A percentile compares a stretch with the other conserved stretches of the same genome.
phyloP scores from a whole-genome alignment of 2,888 invertebrate genomes.

The Eremobia ochroleuca region DNA sequence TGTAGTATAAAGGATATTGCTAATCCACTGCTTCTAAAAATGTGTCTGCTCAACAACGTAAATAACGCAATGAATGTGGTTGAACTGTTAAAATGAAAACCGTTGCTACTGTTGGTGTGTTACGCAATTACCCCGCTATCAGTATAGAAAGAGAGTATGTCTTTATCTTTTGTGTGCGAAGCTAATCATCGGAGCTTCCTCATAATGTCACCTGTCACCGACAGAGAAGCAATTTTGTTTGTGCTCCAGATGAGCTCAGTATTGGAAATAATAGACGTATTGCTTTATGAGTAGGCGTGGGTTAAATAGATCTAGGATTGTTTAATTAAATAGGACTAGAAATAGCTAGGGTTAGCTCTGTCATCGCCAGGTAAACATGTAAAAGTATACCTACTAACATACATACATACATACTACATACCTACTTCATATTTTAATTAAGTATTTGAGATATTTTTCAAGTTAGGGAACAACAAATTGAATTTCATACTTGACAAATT shows the following conservation, averaged over 20 bases:
- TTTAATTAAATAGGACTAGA: not conserved
- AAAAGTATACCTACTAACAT: not conserved
- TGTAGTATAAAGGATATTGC: too few species aligned
- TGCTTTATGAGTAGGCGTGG: conserved; percentile 23
- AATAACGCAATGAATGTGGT: too few species aligned
- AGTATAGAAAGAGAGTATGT: not conserved
- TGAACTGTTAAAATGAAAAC: too few species aligned
- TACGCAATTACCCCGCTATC: not conserved
- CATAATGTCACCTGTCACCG: conserved; percentile 54
- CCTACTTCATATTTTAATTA: too few species aligned
- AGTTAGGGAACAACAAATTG: too few species aligned
- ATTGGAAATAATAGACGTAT: conserved; percentile 43
- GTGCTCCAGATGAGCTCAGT: conserved; percentile 20
- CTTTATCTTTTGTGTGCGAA: conserved; percentile 23
- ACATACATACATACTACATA: too few species aligned
- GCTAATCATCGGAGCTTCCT: conserved; percentile 39
- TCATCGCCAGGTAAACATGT: not conserved
- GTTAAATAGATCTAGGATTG: conserved; percentile 14
- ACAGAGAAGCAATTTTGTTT: conserved; percentile 47
- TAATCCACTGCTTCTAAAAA: too few species aligned
- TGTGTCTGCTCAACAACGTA: too few species aligned
- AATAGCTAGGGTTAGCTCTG: conserved; percentile 5
- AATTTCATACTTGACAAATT: too few species aligned
- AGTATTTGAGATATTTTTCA: too few species aligned
- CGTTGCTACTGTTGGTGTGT: not conserved